Evolutionary conservation across 2,797 vertebrate species (phyloP).

Genomic region (Limnodromus scolopaceus): DNA sequence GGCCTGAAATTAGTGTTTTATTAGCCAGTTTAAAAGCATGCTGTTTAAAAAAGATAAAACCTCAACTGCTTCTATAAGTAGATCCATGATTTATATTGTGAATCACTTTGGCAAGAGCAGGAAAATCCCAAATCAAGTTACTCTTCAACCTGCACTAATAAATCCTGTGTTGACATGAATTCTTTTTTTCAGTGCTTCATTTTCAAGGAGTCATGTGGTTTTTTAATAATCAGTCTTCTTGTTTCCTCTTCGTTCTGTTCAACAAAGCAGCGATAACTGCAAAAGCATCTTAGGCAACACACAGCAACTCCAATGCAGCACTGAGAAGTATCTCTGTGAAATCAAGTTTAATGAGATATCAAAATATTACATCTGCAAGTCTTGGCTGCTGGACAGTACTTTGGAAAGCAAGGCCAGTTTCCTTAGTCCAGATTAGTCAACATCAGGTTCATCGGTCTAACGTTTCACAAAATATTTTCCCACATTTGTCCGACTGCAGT

Average conservation of each 20-base stretch:
- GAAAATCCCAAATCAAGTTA: constrained; percentile 66
- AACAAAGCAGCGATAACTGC: neutral
- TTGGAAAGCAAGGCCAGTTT: constrained; percentile 72
- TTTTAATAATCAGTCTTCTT: constrained; percentile 10
- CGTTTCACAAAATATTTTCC: constrained; percentile 85
- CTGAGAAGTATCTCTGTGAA: constrained; percentile 58
- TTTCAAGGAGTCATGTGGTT: constrained; percentile 50
- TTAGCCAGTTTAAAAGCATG: neutral
- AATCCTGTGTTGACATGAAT: constrained; percentile 46
- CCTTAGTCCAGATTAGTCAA: constrained; percentile 74
- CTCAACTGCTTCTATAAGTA: neutral
- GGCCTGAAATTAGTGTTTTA: neutral
- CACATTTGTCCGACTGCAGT: constrained; percentile 81
- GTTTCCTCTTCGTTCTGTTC: neutral
- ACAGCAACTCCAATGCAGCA: neutral
- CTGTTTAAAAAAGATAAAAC: neutral
- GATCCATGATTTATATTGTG: neutral
- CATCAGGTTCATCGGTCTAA: constrained; percentile 78
- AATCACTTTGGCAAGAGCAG: constrained; percentile 45
- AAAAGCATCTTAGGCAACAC: constrained; percentile 20
- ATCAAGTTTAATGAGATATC: constrained; percentile 75
- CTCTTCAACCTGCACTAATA: constrained; percentile 57
- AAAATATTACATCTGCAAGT: constrained; percentile 76
- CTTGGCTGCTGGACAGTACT: constrained; percentile 73
- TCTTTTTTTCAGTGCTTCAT: constrained; percentile 41